Base-by-base conservation (phyloP, 1,140 invertebrate species). In the Lordiphosa mommai region DNA sequence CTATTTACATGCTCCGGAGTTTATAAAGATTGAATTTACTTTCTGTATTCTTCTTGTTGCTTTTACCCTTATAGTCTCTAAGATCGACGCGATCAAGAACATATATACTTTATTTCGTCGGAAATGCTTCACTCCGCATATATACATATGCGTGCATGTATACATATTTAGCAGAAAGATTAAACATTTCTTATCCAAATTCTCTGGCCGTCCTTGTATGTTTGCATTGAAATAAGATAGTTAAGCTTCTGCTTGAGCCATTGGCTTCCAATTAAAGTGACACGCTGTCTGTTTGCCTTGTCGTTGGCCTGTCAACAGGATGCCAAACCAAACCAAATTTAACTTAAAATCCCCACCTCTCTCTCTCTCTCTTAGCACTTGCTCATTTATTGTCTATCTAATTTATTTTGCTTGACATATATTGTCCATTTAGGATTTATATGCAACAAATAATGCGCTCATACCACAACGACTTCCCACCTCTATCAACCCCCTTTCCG, bases 371-470 rank as follows among this genome's bases (percentile, higher is more conserved):
- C 44, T 29, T 55, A 71, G 68, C 76, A 80, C 53, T 82, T 82
- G 76, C 66, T 84, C 77, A 84, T 85, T 84, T 84, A 72, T 84
- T 84, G 77, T 77, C 77, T 77, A 77, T 72, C 63, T 84, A 84
- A 84, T 84, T 84, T 84, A 84, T 84, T 84, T 84, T 55, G 61
- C 57, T 58, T 84, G 77, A 84, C 77, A 84, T 68, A 84, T 79
- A 84, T 84, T 84, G 77, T 84, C 77, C 77, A 72, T 84, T 84
- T 84, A 69, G 68, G 79, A 84, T 84, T 84, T 84, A 84, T 84
- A 84, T 72, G 52, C 77, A 84, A 64, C 59, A 64, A 51, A 68
- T 49, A 76, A 55, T 29, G 38, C 17, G 30, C 32, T 36, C 38
- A 44, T 27, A 52, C 30, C 10, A 12, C 8, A 27, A 17, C 48